Conservation (phyloP, 1,140 invertebrate genomes). For the Hycleus phaleratus region DNA sequence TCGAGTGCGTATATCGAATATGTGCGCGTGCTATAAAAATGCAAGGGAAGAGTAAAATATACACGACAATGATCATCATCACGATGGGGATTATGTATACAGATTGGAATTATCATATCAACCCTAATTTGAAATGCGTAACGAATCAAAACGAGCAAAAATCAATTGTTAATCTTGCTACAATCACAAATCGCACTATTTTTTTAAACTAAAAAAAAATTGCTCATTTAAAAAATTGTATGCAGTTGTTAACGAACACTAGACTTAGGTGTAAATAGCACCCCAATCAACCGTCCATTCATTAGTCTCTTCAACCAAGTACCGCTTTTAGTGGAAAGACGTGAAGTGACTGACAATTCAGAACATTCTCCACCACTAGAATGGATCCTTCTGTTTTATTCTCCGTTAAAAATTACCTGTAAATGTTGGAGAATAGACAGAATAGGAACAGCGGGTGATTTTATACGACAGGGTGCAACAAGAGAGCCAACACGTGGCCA, state of each 20-base stretch:
- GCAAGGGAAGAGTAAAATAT: too few species aligned
- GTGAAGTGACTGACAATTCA: constrained; percentile 41
- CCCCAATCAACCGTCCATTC: constrained; percentile 29
- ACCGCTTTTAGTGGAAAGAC: constrained; percentile 22
- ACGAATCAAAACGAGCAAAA: too few species aligned
- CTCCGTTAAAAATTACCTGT: constrained; percentile 15
- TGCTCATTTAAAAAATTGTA: too few species aligned
- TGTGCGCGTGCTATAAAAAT: neutral
- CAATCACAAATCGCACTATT: too few species aligned
- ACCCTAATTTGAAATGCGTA: too few species aligned
- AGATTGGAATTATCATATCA: too few species aligned
- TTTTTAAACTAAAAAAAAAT: too few species aligned
- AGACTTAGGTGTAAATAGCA: constrained; percentile 12
- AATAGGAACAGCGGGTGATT: neutral
- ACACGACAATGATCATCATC: too few species aligned
- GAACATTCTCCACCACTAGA: constrained; percentile 28
- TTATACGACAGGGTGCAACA: neutral
- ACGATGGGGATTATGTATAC: too few species aligned
- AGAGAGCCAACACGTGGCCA: constrained; percentile 9
- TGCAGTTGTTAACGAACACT: constrained; percentile 1
- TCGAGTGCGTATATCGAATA: constrained; percentile 25
- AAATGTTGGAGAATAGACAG: neutral
- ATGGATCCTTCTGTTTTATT: constrained; percentile 3
- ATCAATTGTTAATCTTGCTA: too few species aligned
- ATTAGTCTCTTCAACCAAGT: constrained; percentile 31